Conservation (phyloP, 2,888 invertebrate genomes). For the Chrysolina oricalcia region DNA sequence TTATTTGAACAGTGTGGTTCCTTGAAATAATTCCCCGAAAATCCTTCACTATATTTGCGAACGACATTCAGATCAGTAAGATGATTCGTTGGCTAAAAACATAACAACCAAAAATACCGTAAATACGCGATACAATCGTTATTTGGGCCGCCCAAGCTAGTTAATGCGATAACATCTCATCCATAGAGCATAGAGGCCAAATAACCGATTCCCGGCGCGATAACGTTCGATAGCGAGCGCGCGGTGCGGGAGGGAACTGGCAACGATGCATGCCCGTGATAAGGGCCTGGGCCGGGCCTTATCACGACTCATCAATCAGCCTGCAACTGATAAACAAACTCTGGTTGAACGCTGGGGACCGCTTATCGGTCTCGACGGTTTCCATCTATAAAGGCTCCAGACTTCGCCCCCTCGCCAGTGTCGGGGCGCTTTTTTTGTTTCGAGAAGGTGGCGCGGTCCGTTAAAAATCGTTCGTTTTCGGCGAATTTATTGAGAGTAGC, state of each 20-base stretch:
- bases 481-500: not conserved
- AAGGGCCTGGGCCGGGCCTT: constrained; percentile 69
- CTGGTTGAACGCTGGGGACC: constrained; percentile 70
- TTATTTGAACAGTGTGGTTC: too few relatives aligned
- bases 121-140: constrained; percentile 65
- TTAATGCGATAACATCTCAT: constrained; percentile 75
- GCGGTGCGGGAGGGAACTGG: constrained; percentile 61
- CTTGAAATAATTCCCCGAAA: not conserved
- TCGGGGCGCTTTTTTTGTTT: constrained; percentile 14
- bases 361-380: constrained; percentile 76
- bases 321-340: constrained; percentile 71
- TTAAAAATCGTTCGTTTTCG: not conserved
- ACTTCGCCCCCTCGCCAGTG: constrained; percentile 47
- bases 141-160: constrained; percentile 74
- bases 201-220: constrained; percentile 70
- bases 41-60: not conserved
- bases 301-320: constrained; percentile 72
- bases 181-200: constrained; percentile 72
- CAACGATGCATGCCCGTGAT: constrained; percentile 71
- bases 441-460: not conserved
- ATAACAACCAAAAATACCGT: constrained; percentile 32
- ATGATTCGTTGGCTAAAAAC: constrained; percentile 27
- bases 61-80: not conserved
- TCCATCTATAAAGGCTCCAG: constrained; percentile 71
- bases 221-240: constrained; percentile 64